Percentiles rank a stretch among this genome's conserved stretches.
These are phyloP conservation scores for Nipponacmea schrenckii DNA, from an alignment of 2,888 invertebrate species.

Conservation along the genomic window DNA sequence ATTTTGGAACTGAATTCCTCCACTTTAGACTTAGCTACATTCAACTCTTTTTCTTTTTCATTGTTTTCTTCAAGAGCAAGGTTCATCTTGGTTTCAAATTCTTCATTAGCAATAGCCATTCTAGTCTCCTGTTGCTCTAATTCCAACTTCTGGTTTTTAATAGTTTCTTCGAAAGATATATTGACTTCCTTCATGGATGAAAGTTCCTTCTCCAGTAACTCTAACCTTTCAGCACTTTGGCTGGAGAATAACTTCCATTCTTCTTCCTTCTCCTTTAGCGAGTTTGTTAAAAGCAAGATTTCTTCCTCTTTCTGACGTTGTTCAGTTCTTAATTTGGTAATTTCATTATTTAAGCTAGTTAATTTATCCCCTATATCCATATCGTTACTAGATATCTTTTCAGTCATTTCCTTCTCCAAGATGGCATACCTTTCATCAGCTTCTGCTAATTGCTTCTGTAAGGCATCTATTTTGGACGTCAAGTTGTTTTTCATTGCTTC, in stretches of 20 bases:
- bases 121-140: background rate
- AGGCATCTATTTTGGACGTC: constrained; percentile 12
- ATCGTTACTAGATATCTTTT: constrained; percentile 21
- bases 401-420: constrained; percentile 13
- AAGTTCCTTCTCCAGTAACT: constrained; percentile 16
- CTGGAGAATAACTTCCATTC: constrained; percentile 10
- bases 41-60: constrained; percentile 26
- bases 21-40: constrained; percentile 13
- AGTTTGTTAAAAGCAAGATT: constrained; percentile 11
- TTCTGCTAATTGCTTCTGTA: constrained; percentile 23
- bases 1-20: constrained; percentile 21
- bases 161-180: constrained; percentile 5
- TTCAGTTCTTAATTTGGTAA: constrained; percentile 15
- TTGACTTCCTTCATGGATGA: constrained; percentile 18
- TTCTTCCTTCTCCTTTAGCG: constrained; percentile 11
- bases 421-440: constrained; percentile 15
- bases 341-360: constrained; percentile 15
- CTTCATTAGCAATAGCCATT: background rate
- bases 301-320: constrained; percentile 22
- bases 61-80: constrained; percentile 19
- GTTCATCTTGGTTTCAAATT: background rate
- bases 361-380: constrained; percentile 20
- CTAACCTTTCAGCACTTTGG: constrained; percentile 16
- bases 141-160: background rate
- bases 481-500: constrained; percentile 9